phyloP scores from a whole-genome alignment of 2,113 vertebrate genomes.

The Catagonus wagneri region DNA sequence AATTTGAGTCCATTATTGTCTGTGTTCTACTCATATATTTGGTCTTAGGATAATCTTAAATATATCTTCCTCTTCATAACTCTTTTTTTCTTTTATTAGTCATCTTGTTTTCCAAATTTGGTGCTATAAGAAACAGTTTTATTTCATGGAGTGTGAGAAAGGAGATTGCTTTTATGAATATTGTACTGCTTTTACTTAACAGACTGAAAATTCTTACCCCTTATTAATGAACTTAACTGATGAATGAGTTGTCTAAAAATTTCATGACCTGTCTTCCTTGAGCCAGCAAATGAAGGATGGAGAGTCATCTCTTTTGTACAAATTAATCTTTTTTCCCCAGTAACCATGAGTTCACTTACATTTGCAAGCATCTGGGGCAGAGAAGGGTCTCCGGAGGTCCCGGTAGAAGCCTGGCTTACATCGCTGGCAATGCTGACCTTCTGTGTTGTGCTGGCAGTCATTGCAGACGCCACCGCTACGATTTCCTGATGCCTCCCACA shows the following conservation, averaged over 20 bases:
- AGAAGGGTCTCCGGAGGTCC: conserved; percentile 89
- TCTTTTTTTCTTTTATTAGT: not conserved
- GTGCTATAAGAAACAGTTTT: not conserved
- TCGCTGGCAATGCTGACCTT: conserved; percentile 94
- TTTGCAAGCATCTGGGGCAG: conserved; percentile 93
- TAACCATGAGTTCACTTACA: conserved; percentile 86
- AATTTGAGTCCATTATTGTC: not conserved
- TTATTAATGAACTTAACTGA: not conserved
- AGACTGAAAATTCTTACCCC: not conserved
- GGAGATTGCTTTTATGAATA: not conserved
- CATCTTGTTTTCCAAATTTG: conserved; percentile 8
- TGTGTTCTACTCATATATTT: not conserved
- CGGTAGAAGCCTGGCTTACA: conserved; percentile 96
- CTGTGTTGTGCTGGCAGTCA: conserved; percentile 95
- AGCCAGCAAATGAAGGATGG: conserved; percentile 11
- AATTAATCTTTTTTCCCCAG: not conserved
- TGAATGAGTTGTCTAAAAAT: not conserved
- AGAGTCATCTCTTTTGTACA: not conserved
- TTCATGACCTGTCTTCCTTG: not conserved
- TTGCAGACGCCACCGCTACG: conserved; percentile 94
- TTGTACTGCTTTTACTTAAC: not conserved
- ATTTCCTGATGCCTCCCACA: conserved; percentile 94
- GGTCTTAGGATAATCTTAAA: conserved; percentile 24
- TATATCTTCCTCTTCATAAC: not conserved
- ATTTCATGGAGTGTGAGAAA: not conserved